Base-by-base conservation (phyloP, 2,797 vertebrate genomes). In the Podargus strigoides region DNA sequence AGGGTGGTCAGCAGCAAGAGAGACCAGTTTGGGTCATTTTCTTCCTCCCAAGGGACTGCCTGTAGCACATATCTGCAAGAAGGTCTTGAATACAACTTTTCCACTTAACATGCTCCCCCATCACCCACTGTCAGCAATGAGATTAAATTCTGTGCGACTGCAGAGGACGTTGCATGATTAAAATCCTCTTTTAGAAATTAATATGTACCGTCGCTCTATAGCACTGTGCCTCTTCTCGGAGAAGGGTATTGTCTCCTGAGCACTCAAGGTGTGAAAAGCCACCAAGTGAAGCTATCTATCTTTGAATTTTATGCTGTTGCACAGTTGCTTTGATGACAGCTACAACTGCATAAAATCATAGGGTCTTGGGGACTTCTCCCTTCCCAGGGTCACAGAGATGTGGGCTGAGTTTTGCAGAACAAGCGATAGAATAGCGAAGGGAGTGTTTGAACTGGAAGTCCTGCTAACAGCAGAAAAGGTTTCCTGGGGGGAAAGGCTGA, bases 161-260 rank as follows among this genome's bases (percentile, higher is more conserved):
- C 89, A 96, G 94, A 96, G 94, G 94, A 97, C 84, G 63, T 96
- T 89, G 95, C 94, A 96, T 96, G 95, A 97, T 96, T 96, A 96
- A 96, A 97, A 96, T 93, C 96, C 94, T 96, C 95, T 97, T 96
- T 96, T 97, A 95, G 96, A 97, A 97, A 97, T 97, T 96, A 96
- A 93, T 96, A 94, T 91, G 92, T 95, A 93, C 89, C 69, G 15
- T 70, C 55, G 22, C 82, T 94, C 84, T 69, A 16, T 83, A 94
- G 70, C 50, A 55, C 85, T 72, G 77, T 85, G 91, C 91, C 95
- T 94, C 89, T 94, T 91, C 85, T 77, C 19, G 0, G 77, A 64
- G 93, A 96, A 96, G 93, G 91, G 86, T 96, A 95, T 94, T 94
- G 94, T 97, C 93, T 97, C 94, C 90, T 92, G 91, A 94, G 92